phyloP scores from a whole-genome alignment of 2,888 invertebrate genomes.

The Apocheima hispidaria region DNA sequence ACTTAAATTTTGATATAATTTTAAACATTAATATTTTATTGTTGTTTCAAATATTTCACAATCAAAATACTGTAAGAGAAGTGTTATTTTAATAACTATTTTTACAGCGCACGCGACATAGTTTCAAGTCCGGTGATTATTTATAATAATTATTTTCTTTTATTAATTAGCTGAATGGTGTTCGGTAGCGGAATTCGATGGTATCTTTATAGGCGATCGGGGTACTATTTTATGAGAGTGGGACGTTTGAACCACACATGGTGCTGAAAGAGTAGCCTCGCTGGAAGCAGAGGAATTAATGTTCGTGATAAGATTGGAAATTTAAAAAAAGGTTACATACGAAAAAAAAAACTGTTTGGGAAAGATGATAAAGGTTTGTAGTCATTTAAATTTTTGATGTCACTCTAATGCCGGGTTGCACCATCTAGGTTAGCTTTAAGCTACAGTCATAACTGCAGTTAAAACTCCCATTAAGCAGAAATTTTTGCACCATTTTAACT shows the following conservation, averaged over 20 bases:
- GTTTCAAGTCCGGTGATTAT: conserved; percentile 50
- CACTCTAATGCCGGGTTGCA: too few species aligned
- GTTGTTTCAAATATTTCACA: conserved; percentile 38
- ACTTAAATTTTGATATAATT: conserved; percentile 32
- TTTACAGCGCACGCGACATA: conserved; percentile 42
- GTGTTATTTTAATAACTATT: conserved; percentile 40
- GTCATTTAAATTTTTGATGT: background rate
- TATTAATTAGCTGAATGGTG: conserved; percentile 78
- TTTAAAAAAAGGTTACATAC: background rate
- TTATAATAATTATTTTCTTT: conserved; percentile 60
- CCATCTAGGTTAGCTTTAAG: too few species aligned
- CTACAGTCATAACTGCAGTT: too few species aligned
- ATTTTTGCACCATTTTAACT: too few species aligned
- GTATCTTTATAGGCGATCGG: conserved; percentile 81
- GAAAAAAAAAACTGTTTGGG: background rate
- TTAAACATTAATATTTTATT: conserved; percentile 35
- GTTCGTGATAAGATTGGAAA: conserved; percentile 32
- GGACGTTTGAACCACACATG: conserved; percentile 64
- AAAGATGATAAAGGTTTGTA: background rate
- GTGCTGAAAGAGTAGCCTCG: conserved; percentile 39
- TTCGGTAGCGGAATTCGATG: conserved; percentile 70
- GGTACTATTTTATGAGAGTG: conserved; percentile 61
- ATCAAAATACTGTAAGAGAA: conserved; percentile 35
- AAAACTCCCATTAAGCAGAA: too few species aligned
- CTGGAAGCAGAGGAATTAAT: conserved; percentile 27